phyloP scores from a whole-genome alignment of 2,888 invertebrate genomes.

The Cataglyphis altisquamis region DNA sequence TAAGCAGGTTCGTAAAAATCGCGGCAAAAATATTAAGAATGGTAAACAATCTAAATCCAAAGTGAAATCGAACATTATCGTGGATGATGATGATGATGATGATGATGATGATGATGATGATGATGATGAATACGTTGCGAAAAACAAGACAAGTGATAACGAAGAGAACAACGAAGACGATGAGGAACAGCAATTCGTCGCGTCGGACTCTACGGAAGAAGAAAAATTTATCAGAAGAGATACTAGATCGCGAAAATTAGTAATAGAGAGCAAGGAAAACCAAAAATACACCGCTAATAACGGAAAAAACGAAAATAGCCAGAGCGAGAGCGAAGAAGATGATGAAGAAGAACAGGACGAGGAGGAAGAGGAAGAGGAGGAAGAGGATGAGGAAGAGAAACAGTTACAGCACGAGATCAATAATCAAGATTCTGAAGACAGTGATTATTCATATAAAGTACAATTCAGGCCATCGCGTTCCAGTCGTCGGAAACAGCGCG shows the following conservation, averaged over 20 bases:
- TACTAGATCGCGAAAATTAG: constrained; percentile 74
- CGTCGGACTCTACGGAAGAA: constrained; percentile 75
- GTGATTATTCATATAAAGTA: constrained; percentile 75
- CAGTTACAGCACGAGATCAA: constrained; percentile 63
- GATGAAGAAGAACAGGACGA: constrained; percentile 52
- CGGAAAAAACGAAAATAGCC: constrained; percentile 55
- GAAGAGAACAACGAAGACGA: constrained; percentile 75
- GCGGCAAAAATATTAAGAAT: constrained; percentile 80
- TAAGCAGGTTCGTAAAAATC: constrained; percentile 81
- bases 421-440: constrained; percentile 71
- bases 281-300: constrained; percentile 53
- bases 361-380: constrained; percentile 56
- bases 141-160: constrained; percentile 71
- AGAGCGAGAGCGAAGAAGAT: constrained; percentile 68
- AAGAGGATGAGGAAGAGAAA: constrained; percentile 61
- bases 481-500: constrained; percentile 70
- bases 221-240: constrained; percentile 65
- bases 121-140: constrained; percentile 71
- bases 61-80: constrained; percentile 66
- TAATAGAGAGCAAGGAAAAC: constrained; percentile 52
- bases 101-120: constrained; percentile 71
- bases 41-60: constrained; percentile 75
- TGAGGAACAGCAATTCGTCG: constrained; percentile 15
- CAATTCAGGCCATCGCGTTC: constrained; percentile 65
- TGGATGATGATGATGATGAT: constrained; percentile 74